A percentile compares a stretch with the other conserved stretches of the same genome.
phyloP scores from a whole-genome alignment of 2,797 vertebrate species.

The Falco berigora region DNA sequence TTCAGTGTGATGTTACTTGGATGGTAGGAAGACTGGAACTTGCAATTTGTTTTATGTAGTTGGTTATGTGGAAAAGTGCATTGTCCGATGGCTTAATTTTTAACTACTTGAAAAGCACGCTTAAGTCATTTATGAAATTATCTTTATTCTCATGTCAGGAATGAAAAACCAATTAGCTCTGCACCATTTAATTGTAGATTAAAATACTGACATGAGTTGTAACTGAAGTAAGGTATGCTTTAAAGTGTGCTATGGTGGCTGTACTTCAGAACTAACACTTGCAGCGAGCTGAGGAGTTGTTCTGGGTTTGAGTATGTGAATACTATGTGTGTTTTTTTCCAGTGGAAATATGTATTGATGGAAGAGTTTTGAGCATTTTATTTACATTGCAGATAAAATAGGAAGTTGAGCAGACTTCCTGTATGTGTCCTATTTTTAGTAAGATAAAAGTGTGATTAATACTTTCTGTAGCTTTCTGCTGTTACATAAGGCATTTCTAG shows the following conservation, averaged over 20 bases:
- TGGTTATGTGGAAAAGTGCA: background rate
- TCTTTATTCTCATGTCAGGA: background rate
- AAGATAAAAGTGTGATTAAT: constrained; percentile 6
- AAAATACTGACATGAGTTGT: background rate
- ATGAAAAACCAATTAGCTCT: background rate
- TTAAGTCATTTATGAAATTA: background rate
- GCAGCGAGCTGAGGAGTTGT: background rate
- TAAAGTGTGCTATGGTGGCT: background rate
- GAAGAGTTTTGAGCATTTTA: background rate
- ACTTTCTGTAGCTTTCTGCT: background rate
- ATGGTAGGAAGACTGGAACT: background rate
- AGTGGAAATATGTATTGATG: background rate
- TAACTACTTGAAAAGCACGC: background rate
- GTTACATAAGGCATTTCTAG: background rate
- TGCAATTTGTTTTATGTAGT: background rate
- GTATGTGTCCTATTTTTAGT: constrained; percentile 8
- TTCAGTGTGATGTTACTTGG: background rate
- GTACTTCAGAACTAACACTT: background rate
- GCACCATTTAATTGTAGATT: background rate
- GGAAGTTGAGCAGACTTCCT: background rate
- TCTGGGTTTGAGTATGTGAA: background rate
- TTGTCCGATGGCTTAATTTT: background rate
- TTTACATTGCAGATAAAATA: background rate
- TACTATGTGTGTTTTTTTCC: background rate
- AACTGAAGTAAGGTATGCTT: background rate